Evolutionary conservation across 2,113 vertebrate species (phyloP).

Genomic region (Tachycineta bicolor): DNA sequence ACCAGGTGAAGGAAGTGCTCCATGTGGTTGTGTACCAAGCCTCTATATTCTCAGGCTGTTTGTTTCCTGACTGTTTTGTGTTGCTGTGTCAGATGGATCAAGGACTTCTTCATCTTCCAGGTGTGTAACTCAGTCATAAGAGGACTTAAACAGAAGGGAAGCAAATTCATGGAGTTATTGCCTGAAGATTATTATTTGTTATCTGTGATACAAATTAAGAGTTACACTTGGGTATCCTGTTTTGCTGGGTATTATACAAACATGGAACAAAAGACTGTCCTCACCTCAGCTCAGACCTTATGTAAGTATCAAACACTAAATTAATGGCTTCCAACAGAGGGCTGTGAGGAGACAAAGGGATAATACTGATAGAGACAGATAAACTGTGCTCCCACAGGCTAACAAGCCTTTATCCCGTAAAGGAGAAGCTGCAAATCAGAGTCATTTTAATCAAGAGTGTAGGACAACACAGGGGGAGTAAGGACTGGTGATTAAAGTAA

Average conservation of each 20-base stretch:
- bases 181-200: not conserved
- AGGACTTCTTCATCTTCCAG: not conserved
- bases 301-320: not conserved
- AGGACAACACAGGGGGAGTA: not conserved
- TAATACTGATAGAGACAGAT: slow-evolving; percentile 9
- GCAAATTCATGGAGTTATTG: not conserved
- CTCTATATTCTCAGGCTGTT: not conserved
- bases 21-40: not conserved
- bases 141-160: not conserved
- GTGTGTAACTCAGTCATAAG: not conserved
- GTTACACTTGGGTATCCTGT: not conserved
- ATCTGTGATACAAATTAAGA: not conserved
- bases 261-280: not conserved
- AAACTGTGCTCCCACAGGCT: not conserved
- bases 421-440: not conserved
- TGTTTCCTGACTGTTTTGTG: not conserved
- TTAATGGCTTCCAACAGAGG: not conserved
- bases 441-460: not conserved
- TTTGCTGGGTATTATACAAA: not conserved
- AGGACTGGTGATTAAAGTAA: not conserved
- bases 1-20: not conserved
- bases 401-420: not conserved
- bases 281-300: not conserved
- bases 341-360: not conserved
- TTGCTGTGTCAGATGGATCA: not conserved